Conservation (phyloP, 2,113 vertebrate genomes). For the Solenodon paradoxus region DNA sequence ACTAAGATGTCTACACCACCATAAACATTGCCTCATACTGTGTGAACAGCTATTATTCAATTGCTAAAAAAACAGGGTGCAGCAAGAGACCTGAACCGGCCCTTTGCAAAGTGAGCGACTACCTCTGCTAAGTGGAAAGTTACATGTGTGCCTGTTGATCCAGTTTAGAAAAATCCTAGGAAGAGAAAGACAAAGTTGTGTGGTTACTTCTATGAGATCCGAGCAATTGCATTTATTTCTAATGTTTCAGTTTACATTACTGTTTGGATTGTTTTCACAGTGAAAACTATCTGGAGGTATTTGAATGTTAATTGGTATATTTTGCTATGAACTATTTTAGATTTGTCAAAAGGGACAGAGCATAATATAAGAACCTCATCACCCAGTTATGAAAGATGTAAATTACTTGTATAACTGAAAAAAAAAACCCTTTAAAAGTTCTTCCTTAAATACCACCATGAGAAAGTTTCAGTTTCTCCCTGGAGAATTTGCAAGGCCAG, state of each 20-base stretch:
- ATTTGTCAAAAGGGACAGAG: not conserved
- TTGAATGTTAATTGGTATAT: not conserved
- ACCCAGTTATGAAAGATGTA: constrained; percentile 35
- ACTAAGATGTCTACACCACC: not conserved
- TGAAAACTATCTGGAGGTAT: not conserved
- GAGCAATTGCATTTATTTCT: not conserved
- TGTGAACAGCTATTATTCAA: rapidly evolving
- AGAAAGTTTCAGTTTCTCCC: constrained; percentile 46
- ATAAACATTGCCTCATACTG: too few species aligned
- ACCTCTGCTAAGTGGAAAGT: not conserved
- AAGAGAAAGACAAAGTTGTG: not conserved
- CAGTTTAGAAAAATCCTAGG: not conserved
- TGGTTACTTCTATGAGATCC: not conserved
- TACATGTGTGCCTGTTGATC: not conserved
- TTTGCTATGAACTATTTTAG: not conserved
- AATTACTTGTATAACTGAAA: constrained; percentile 7
- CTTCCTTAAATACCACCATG: not conserved
- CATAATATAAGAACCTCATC: not conserved
- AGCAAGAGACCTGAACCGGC: not conserved
- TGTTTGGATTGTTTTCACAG: not conserved
- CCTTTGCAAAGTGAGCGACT: not conserved
- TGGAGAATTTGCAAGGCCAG: not conserved
- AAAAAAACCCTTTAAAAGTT: not conserved
- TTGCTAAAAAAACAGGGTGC: not conserved
- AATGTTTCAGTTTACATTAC: not conserved